These are phyloP conservation scores for Eulithis testata DNA, from an alignment of 2,888 invertebrate genomes.

Conservation along the genomic window DNA sequence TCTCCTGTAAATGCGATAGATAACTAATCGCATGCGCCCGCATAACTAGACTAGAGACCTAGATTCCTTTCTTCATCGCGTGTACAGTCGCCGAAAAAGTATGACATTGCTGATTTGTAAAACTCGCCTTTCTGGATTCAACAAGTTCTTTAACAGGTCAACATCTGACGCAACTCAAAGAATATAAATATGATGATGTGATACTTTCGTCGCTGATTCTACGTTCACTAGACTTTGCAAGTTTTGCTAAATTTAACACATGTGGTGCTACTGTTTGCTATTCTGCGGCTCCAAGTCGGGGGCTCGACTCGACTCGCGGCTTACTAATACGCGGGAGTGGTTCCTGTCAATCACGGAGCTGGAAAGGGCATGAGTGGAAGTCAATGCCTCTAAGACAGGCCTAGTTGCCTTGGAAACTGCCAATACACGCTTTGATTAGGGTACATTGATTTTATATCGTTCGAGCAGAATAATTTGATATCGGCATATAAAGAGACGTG, in stretches of 20 bases:
- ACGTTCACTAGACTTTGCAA: conserved; percentile 35
- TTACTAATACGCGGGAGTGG: conserved; percentile 17
- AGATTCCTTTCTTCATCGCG: conserved; percentile 38
- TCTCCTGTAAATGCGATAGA: conserved; percentile 18
- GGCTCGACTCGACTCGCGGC: conserved; percentile 17
- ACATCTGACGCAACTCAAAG: background rate
- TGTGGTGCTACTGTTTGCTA: conserved; percentile 18
- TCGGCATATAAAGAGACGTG: background rate
- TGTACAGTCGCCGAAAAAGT: background rate
- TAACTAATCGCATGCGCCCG: conserved; percentile 28
- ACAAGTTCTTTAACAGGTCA: background rate
- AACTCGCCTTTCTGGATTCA: background rate
- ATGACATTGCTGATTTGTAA: background rate
- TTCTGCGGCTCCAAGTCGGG: conserved; percentile 10
- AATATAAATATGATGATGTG: background rate
- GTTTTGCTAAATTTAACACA: conserved; percentile 48
- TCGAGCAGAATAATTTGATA: background rate
- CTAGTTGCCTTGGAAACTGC: conserved; percentile 9
- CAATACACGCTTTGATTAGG: conserved; percentile 5
- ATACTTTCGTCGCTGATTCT: background rate
- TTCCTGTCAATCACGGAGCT: conserved; percentile 12
- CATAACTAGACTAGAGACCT: conserved; percentile 41
- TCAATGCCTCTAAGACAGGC: conserved; percentile 2
- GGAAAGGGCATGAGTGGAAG: conserved; percentile 5
- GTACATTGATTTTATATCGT: conserved; percentile 2